Percentiles rank a stretch among this genome's conserved stretches.
Conservation (phyloP, 2,888 invertebrate genomes). For the Gastrophysa polygoni region DNA sequence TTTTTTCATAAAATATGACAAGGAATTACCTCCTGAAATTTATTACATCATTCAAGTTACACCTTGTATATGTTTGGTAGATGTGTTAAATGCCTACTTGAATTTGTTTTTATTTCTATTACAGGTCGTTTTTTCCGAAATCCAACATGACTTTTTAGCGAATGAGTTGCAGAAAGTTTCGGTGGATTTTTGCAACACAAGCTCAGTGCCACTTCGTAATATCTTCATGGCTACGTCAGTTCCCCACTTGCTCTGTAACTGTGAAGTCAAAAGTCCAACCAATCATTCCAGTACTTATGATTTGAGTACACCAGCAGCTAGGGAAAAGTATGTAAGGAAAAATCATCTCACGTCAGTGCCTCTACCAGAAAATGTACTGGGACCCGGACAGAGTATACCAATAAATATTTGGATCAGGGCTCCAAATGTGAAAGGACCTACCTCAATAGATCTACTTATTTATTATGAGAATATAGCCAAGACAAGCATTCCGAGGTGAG, state of each 20-base stretch:
- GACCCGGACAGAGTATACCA: slow-evolving; percentile 61
- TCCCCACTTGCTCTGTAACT: slow-evolving; percentile 64
- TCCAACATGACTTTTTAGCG: slow-evolving; percentile 70
- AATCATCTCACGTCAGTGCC: slow-evolving; percentile 58
- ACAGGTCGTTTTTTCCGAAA: slow-evolving; percentile 74
- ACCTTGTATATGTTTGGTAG: too few species aligned
- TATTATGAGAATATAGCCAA: slow-evolving; percentile 68
- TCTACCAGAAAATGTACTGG: slow-evolving; percentile 59
- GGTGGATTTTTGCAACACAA: slow-evolving; percentile 73
- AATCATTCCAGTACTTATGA: slow-evolving; percentile 32
- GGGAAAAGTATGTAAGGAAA: slow-evolving; percentile 54
- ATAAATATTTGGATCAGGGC: slow-evolving; percentile 73
- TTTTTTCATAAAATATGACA: too few species aligned
- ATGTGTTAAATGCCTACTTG: too few species aligned
- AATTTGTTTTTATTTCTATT: slow-evolving; percentile 34
- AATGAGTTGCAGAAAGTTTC: slow-evolving; percentile 75
- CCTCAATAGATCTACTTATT: slow-evolving; percentile 71
- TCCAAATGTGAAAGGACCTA: slow-evolving; percentile 67
- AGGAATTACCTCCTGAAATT: too few species aligned
- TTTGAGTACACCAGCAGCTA: slow-evolving; percentile 42
- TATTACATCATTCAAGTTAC: too few species aligned
- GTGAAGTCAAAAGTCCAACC: slow-evolving; percentile 45
- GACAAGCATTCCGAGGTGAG: slow-evolving; percentile 52
- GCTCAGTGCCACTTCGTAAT: slow-evolving; percentile 68
- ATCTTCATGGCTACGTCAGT: slow-evolving; percentile 72